phyloP scores from a whole-genome alignment of 1,140 invertebrate genomes.

The Asobara japonica region DNA sequence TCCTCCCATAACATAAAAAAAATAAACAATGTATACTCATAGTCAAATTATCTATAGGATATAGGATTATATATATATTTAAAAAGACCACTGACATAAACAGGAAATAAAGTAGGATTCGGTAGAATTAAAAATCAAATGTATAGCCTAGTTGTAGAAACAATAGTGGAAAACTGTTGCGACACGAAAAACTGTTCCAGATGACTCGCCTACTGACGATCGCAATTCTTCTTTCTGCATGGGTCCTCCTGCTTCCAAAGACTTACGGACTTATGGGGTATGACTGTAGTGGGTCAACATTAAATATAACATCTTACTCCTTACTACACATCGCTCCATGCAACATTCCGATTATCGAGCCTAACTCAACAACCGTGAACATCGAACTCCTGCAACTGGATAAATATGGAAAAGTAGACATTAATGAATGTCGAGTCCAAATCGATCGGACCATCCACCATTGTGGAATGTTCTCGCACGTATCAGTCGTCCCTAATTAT shows the following conservation, averaged over 20 bases:
- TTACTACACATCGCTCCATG: not conserved
- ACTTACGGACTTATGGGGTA: not conserved
- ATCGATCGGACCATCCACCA: slow-evolving; percentile 22
- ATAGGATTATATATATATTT: too few species aligned
- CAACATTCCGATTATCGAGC: not conserved
- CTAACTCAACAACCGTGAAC: not conserved
- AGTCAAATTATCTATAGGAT: too few species aligned
- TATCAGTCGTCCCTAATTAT: not conserved
- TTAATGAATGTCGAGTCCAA: slow-evolving; percentile 27
- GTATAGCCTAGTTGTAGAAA: not conserved
- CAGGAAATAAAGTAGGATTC: too few species aligned
- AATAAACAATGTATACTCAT: too few species aligned
- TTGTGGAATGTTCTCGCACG: slow-evolving; percentile 31
- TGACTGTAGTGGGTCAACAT: not conserved
- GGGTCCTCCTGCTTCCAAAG: not conserved
- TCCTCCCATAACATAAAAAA: too few species aligned
- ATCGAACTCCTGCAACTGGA: slow-evolving; percentile 18
- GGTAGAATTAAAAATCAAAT: not conserved
- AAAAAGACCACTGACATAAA: too few species aligned
- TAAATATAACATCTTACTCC: slow-evolving; percentile 1
- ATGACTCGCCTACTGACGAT: not conserved
- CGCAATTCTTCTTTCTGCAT: not conserved
- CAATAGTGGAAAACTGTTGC: not conserved
- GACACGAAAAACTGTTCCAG: not conserved
- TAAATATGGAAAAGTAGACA: not conserved